Percentiles rank a stretch among this genome's conserved stretches.
Evolutionary conservation across 2,113 vertebrate species (phyloP).

Genomic region (Oophaga pumilio): DNA sequence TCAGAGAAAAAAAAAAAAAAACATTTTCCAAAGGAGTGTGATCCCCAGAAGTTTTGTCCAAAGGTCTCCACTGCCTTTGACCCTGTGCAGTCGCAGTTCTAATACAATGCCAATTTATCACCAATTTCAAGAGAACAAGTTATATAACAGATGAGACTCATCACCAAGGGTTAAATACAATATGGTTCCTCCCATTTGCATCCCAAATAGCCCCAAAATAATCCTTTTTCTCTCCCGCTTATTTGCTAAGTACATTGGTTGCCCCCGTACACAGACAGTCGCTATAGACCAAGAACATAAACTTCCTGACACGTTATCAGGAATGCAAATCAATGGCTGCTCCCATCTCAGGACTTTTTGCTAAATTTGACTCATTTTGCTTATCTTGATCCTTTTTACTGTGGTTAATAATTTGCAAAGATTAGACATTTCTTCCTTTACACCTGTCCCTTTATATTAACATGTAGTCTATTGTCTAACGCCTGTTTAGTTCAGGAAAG

Average conservation of each 20-base stretch:
- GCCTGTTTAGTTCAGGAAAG: not conserved
- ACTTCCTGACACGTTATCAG: not conserved
- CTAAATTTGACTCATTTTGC: slow-evolving; percentile 24
- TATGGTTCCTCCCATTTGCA: not conserved
- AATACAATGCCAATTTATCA: not conserved
- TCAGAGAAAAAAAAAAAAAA: too few species aligned
- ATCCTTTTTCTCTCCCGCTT: not conserved
- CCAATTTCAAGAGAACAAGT: not conserved
- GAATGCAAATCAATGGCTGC: slow-evolving; percentile 10
- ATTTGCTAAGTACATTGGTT: slow-evolving; percentile 32
- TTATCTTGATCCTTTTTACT: not conserved
- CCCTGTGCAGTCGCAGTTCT: not conserved
- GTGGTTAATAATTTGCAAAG: not conserved
- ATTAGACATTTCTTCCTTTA: not conserved
- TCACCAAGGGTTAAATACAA: not conserved
- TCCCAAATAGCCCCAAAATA: slow-evolving; percentile 25
- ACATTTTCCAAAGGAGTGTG: not conserved
- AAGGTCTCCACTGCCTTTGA: not conserved
- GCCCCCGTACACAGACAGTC: not conserved
- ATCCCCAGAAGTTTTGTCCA: not conserved
- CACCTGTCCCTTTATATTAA: not conserved
- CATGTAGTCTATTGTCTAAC: not conserved
- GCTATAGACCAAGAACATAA: not conserved
- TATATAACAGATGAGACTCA: not conserved
- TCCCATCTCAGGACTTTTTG: not conserved